Evolutionary conservation across 2,888 invertebrate species (phyloP), one percentile per base, ranked within the genome.

Genomic region (Epirrhoe alternata): DNA sequence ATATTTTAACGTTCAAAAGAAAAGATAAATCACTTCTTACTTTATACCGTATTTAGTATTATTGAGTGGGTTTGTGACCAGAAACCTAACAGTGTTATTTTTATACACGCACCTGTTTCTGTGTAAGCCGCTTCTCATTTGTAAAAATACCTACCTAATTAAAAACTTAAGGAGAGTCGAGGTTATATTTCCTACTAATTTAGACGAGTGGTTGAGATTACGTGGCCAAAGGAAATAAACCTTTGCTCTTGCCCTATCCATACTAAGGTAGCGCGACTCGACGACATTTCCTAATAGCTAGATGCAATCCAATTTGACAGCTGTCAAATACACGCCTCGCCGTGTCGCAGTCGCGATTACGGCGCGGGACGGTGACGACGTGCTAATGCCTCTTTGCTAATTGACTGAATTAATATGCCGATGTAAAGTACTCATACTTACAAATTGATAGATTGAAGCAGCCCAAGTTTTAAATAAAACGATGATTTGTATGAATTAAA

Each of bases 251-350:
- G 74, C 35, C 80, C 45, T 62, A 79, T 88, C 89, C 85, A 81
- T 69, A 61, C 71, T 77, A 82, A 65, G 64, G 78, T 68, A 58
- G 68, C 79, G 72, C 70, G 62, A 52, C 58, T 62, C 74, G 73
- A 78, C 86, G 86, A 87, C 86, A 86, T 87, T 86, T 85, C 89
- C 87, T 90, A 90, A 91, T 91, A 90, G 90, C 88, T 85, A 77
- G 85, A 87, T 89, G 88, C 89, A 87, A 92, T 91, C 88, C 90
- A 90, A 87, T 90, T 89, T 92, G 92, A 90, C 91, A 90, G 89
- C 88, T 91, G 92, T 92, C 92, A 91, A 89, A 88, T 84, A 89
- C 92, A 92, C 86, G 86, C 87, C 86, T 85, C 83, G 87, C 82
- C 83, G 80, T 85, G 87, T 88, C 87, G 87, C 77, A 82, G 84